phyloP scores from a whole-genome alignment of 2,113 vertebrate species.

The Lophura nycthemera region DNA sequence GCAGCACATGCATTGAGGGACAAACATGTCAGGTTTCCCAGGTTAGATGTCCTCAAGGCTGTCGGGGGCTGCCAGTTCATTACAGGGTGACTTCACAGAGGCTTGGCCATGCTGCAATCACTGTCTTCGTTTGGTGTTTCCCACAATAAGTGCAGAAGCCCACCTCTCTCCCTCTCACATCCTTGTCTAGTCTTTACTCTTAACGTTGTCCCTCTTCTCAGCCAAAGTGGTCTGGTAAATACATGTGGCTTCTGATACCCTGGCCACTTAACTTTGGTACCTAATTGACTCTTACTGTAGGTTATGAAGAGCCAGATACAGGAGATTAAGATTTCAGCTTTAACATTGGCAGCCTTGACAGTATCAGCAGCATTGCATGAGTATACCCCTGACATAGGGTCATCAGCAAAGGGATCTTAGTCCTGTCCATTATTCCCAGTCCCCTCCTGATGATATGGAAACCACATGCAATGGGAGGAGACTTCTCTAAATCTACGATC shows the following conservation, averaged over 20 bases:
- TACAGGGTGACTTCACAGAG: background rate
- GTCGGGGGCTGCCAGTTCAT: background rate
- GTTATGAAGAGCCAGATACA: background rate
- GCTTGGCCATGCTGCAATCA: background rate
- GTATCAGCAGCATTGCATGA: background rate
- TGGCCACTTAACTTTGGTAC: background rate
- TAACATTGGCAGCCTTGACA: background rate
- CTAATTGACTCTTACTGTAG: background rate
- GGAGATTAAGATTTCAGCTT: background rate
- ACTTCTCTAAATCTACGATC: background rate
- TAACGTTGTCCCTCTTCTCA: background rate
- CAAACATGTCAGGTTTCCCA: accelerated
- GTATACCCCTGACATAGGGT: background rate
- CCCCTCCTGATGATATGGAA: background rate
- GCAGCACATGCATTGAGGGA: accelerated
- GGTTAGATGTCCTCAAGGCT: background rate
- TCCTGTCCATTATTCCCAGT: background rate
- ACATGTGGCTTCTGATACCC: background rate
- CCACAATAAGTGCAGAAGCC: background rate
- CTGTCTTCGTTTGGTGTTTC: background rate
- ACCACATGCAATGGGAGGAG: background rate
- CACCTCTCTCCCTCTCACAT: accelerated
- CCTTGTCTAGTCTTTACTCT: background rate
- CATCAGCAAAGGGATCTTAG: too few relatives aligned
- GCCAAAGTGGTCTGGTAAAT: background rate